Evolutionary conservation across 2,888 invertebrate species (phyloP).

Genomic region (Harpalus rufipes): DNA sequence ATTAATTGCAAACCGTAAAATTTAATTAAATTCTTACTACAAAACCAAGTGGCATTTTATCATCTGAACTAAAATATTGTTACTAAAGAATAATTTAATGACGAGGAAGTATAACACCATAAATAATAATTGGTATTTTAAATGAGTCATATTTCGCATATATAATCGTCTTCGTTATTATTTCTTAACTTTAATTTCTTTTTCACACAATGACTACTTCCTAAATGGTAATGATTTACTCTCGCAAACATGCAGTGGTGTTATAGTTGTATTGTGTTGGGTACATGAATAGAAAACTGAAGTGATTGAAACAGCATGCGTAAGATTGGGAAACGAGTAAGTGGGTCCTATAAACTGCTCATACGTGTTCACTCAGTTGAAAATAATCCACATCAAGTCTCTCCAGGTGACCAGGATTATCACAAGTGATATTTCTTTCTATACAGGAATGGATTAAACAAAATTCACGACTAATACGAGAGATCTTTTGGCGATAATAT

Average conservation of each 20-base stretch:
- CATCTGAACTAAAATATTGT: too few relatives aligned
- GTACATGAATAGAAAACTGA: background rate
- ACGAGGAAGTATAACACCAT: too few relatives aligned
- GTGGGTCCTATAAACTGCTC: slow-evolving; percentile 20
- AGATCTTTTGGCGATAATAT: background rate
- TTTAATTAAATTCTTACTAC: too few relatives aligned
- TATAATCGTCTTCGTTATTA: too few relatives aligned
- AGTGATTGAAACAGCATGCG: background rate
- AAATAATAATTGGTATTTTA: too few relatives aligned
- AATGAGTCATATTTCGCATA: too few relatives aligned
- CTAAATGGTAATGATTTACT: too few relatives aligned
- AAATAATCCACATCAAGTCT: slow-evolving; percentile 13
- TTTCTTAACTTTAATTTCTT: too few relatives aligned
- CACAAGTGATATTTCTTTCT: background rate
- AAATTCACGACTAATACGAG: background rate
- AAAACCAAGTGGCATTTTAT: too few relatives aligned
- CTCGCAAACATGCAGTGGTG: background rate
- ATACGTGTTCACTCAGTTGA: slow-evolving; percentile 27
- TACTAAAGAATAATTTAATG: too few relatives aligned
- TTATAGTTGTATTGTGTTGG: background rate
- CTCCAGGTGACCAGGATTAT: slow-evolving; percentile 23
- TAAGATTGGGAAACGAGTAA: background rate
- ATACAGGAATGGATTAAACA: slow-evolving; percentile 5
- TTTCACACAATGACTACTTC: too few relatives aligned
- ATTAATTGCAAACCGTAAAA: too few relatives aligned